These are phyloP conservation scores for Amyelois transitella DNA, from an alignment of 1,140 invertebrate genomes.

Conservation along the genomic window DNA sequence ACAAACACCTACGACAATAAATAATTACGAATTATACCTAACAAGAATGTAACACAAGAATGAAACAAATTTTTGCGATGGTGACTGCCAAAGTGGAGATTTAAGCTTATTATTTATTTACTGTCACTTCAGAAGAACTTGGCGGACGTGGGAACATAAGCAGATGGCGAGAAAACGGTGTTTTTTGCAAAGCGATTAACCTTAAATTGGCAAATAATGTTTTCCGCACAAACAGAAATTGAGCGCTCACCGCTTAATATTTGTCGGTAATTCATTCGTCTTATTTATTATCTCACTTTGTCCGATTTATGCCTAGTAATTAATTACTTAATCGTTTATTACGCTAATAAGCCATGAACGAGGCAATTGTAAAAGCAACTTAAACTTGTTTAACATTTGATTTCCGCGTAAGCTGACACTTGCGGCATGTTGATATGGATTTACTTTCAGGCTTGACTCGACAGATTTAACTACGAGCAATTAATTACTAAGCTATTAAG, in stretches of 20 bases:
- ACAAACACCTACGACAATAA: too few species aligned
- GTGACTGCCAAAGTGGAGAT: slow-evolving; percentile 16
- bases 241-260: slow-evolving; percentile 1
- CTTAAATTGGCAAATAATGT: slow-evolving; percentile 7
- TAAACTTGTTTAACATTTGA: background rate
- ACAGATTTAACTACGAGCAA: too few species aligned
- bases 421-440: too few species aligned
- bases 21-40: too few species aligned
- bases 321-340: slow-evolving; percentile 1
- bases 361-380: background rate
- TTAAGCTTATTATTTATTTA: slow-evolving; percentile 43
- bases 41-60: too few species aligned
- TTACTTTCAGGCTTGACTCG: too few species aligned
- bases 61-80: too few species aligned
- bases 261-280: background rate
- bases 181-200: slow-evolving; percentile 10
- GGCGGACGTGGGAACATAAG: slow-evolving; percentile 2
- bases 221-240: slow-evolving; percentile 5
- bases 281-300: background rate
- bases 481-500: too few species aligned
- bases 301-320: background rate
- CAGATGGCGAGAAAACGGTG: slow-evolving; percentile 2
- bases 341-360: background rate
- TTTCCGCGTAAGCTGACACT: too few species aligned
- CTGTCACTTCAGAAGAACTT: slow-evolving; percentile 25